A percentile compares a stretch with the other conserved stretches of the same genome.
phyloP scores from a whole-genome alignment of 1,140 invertebrate genomes.

The Drosophila obscura region DNA sequence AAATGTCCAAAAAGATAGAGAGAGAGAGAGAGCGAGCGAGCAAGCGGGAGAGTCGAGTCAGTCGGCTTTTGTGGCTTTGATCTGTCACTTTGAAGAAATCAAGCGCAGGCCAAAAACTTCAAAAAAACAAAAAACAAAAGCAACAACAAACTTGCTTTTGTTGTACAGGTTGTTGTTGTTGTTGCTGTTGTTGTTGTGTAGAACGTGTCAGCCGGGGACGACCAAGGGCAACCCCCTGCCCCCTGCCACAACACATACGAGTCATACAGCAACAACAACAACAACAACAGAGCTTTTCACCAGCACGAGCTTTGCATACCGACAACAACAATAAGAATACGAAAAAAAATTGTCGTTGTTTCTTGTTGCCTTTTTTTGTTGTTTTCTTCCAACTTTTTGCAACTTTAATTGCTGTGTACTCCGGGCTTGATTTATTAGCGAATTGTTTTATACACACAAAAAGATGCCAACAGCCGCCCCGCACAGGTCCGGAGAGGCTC shows the following conservation, averaged over 20 bases:
- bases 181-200: slow-evolving; percentile 59
- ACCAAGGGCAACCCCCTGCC: slow-evolving; percentile 65
- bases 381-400: slow-evolving; percentile 71
- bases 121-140: slow-evolving; percentile 33
- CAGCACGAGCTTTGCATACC: slow-evolving; percentile 63
- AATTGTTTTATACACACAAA: slow-evolving; percentile 68
- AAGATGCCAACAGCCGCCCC: slow-evolving; percentile 64
- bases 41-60: slow-evolving; percentile 14
- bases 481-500: neutral
- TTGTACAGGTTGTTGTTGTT: slow-evolving; percentile 27
- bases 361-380: slow-evolving; percentile 21
- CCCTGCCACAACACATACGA: slow-evolving; percentile 60
- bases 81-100: slow-evolving; percentile 83
- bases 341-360: slow-evolving; percentile 52
- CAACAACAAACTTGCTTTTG: slow-evolving; percentile 31
- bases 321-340: slow-evolving; percentile 37
- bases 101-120: slow-evolving; percentile 79
- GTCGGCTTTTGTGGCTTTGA: slow-evolving; percentile 74
- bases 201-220: slow-evolving; percentile 76
- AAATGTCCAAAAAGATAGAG: slow-evolving; percentile 58
- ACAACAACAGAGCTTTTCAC: slow-evolving; percentile 47
- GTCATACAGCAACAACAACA: slow-evolving; percentile 52
- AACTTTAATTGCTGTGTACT: slow-evolving; percentile 83
- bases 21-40: slow-evolving; percentile 11
- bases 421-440: slow-evolving; percentile 79